phyloP scores from a whole-genome alignment of 2,113 vertebrate species.

The Cephalopterus ornatus region DNA sequence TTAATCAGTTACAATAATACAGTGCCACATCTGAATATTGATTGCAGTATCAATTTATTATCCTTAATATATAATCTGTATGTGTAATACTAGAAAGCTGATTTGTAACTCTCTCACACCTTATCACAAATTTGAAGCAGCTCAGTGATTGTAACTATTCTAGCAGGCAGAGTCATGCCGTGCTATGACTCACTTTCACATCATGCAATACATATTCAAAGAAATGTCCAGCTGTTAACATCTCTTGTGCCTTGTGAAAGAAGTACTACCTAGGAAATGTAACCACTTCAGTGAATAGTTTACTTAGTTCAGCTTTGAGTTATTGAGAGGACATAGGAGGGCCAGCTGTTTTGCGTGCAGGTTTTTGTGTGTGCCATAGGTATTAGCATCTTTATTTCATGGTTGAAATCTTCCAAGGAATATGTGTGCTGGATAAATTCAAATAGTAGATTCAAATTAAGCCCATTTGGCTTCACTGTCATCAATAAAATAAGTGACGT shows the following conservation, averaged over 20 bases:
- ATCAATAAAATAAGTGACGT: background rate
- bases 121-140: background rate
- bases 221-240: background rate
- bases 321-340: background rate
- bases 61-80: background rate
- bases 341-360: background rate
- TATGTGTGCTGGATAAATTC: background rate
- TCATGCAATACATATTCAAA: background rate
- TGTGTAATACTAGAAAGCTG: background rate
- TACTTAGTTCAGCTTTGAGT: background rate
- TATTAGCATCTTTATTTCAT: background rate
- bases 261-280: background rate
- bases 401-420: background rate
- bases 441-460: background rate
- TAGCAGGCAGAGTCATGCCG: background rate
- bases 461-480: background rate
- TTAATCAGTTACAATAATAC: background rate
- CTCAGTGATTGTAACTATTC: background rate
- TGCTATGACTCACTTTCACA: background rate
- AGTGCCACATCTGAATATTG: background rate
- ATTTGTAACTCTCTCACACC: background rate
- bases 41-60: background rate
- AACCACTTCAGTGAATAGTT: background rate
- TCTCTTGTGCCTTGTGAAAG: background rate
- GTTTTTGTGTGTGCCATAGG: background rate